Evolutionary conservation across 2,797 vertebrate species (phyloP), one percentile per base, ranked within the genome.

Genomic region (Sebastes nivosus): DNA sequence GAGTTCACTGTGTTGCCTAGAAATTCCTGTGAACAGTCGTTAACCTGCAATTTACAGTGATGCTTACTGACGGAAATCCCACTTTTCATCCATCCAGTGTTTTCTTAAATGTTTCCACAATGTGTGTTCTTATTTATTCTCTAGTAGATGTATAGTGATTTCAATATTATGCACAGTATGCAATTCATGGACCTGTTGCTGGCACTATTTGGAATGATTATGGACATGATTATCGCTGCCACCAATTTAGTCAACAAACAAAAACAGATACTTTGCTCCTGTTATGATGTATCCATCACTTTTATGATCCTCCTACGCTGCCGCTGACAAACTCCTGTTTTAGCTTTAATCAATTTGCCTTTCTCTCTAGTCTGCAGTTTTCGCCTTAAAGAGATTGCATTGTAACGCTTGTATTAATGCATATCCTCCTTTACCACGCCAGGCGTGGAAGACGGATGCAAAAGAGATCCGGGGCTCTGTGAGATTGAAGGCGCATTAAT

Each of bases 261-360:
- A 78, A 85, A 90, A 82, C 75, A 67, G 32, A 79, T 89, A 84
- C 57, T 86, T 80, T 79, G 55, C 74, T 87, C 67, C 67, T 73
- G 60, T 70, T 88, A 84, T 93, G 86, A 77, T 80, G 59, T 86
- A 92, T 92, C 82, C 71, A 82, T 94, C 89, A 93, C 77, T 85
- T 93, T 92, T 92, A 86, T 79, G 75, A 89, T 83, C 80, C 76
- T 87, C 66, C 79, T 74, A 78, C 66, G 70, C 68, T 59, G 72
- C 74, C 12, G 61, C 82, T 77, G 70, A 87, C 82, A 86, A 81
- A 85, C 79, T 89, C 81, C 29, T 57, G 79, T 78, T 89, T 85
- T 58, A 34, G 32, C 77, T 82, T 87, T 87, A 92, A 94, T 92
- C 89, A 84, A 75, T 91, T 92, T 68, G 74, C 60, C 69, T 86